phyloP scores from a whole-genome alignment of 2,797 vertebrate species.

The Melanotaenia boesemani region DNA sequence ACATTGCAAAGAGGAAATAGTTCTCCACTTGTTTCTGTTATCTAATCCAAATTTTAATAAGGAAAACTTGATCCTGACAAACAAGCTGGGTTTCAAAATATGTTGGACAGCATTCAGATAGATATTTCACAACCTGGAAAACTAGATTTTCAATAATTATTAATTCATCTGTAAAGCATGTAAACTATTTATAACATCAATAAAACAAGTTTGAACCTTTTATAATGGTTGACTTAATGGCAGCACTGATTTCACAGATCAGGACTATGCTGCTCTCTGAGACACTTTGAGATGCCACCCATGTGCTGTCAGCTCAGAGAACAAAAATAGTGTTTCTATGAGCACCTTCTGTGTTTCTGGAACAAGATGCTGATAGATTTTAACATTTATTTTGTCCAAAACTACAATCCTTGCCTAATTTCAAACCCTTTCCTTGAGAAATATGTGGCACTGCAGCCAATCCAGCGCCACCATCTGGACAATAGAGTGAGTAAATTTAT shows the following conservation, averaged over 20 bases:
- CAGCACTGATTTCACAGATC: conserved; percentile 15
- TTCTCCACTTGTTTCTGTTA: not conserved
- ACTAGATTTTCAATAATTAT: not conserved
- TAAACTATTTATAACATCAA: conserved; percentile 3
- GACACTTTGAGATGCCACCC: conserved; percentile 11
- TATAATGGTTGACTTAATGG: conserved; percentile 12
- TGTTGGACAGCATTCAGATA: not conserved
- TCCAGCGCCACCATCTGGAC: conserved; percentile 54
- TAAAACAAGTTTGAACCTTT: conserved; percentile 18
- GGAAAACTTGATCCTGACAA: not conserved
- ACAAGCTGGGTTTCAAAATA: not conserved
- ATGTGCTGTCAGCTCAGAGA: conserved; percentile 8
- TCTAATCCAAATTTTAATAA: conserved; percentile 3
- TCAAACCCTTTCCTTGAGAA: conserved; percentile 42
- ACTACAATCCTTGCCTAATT: conserved; percentile 37
- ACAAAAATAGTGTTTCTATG: not conserved
- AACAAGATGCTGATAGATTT: conserved; percentile 26
- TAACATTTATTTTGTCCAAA: conserved; percentile 25
- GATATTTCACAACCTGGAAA: conserved; percentile 11
- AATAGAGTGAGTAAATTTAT: conserved; percentile 60
- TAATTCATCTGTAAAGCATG: conserved; percentile 10
- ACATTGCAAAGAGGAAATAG: not conserved
- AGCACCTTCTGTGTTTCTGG: conserved; percentile 18
- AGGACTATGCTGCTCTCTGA: conserved; percentile 27
- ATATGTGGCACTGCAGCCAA: conserved; percentile 50